Percentiles rank a stretch among this genome's conserved stretches.
Evolutionary conservation across 2,113 vertebrate species (phyloP).

Genomic region (Danio rerio): DNA sequence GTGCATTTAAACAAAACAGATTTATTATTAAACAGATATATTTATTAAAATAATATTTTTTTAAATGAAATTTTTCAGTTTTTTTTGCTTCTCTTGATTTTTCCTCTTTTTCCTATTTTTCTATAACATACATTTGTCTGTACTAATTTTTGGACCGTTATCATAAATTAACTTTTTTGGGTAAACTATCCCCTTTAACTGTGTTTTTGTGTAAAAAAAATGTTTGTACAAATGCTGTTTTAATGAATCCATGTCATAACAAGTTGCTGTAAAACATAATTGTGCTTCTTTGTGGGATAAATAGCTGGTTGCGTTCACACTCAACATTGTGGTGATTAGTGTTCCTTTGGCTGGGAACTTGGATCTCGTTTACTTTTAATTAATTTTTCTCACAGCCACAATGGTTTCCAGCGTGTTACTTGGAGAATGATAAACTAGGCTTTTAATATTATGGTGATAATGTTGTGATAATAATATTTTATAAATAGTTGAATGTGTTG

Average conservation of each 20-base stretch:
- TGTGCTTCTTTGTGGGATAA: background rate
- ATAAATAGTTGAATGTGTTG: background rate
- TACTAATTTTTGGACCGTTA: too few relatives aligned
- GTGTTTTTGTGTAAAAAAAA: too few relatives aligned
- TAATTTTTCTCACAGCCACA: background rate
- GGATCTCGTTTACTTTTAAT: constrained; percentile 5
- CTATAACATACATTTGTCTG: too few relatives aligned
- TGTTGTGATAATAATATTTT: background rate
- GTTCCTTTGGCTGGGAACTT: background rate
- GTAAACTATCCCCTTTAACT: too few relatives aligned
- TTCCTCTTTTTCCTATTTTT: too few relatives aligned
- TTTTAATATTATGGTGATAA: background rate
- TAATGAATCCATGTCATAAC: background rate
- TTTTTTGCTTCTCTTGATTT: too few relatives aligned
- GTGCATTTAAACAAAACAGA: too few relatives aligned
- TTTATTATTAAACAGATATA: too few relatives aligned
- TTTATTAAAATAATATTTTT: too few relatives aligned
- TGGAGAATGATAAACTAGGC: background rate
- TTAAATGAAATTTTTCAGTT: too few relatives aligned
- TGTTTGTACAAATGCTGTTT: background rate
- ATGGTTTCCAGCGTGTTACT: background rate
- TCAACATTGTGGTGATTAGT: background rate
- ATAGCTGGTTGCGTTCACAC: background rate
- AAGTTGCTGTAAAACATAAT: constrained; percentile 1
- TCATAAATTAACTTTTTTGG: too few relatives aligned